Conservation (phyloP, 2,888 invertebrate species). For the Cotesia congregata region DNA sequence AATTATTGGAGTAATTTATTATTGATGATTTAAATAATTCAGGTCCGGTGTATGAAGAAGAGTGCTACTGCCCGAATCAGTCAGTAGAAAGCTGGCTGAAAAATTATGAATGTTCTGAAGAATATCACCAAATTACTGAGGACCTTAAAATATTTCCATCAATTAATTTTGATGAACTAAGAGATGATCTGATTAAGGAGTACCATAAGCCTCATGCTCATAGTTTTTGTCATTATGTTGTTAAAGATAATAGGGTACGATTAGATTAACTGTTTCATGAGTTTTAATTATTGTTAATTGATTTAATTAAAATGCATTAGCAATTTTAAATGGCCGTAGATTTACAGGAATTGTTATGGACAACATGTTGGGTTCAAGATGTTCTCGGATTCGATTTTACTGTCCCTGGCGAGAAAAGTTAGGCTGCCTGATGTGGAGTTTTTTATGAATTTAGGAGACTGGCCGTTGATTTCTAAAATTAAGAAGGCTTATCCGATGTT, state of each 20-base stretch:
- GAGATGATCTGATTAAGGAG: conserved; percentile 77
- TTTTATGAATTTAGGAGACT: conserved; percentile 94
- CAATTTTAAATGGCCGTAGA: conserved; percentile 61
- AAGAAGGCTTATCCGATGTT: conserved; percentile 82
- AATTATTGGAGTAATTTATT: not conserved
- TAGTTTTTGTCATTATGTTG: conserved; percentile 91
- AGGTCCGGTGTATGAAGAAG: conserved; percentile 84
- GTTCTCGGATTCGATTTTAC: conserved; percentile 90
- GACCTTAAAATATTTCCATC: conserved; percentile 80
- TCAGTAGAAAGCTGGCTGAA: conserved; percentile 78
- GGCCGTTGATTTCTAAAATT: conserved; percentile 82
- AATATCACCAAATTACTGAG: conserved; percentile 79
- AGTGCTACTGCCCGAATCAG: conserved; percentile 84
- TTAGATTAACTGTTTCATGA: conserved; percentile 30
- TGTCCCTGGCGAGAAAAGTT: conserved; percentile 86
- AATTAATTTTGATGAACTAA: conserved; percentile 80
- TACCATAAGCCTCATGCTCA: conserved; percentile 85
- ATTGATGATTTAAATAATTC: conserved; percentile 50
- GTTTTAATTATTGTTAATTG: not conserved
- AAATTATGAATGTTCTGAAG: conserved; percentile 76
- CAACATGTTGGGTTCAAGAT: conserved; percentile 96
- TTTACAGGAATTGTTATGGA: conserved; percentile 92
- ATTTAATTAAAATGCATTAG: conserved; percentile 3
- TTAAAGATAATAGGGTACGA: conserved; percentile 80
- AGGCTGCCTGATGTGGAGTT: conserved; percentile 89